A percentile compares a stretch with the other conserved stretches of the same genome.
phyloP scores from a whole-genome alignment of 2,888 invertebrate species.

The Melipona bicolor region DNA sequence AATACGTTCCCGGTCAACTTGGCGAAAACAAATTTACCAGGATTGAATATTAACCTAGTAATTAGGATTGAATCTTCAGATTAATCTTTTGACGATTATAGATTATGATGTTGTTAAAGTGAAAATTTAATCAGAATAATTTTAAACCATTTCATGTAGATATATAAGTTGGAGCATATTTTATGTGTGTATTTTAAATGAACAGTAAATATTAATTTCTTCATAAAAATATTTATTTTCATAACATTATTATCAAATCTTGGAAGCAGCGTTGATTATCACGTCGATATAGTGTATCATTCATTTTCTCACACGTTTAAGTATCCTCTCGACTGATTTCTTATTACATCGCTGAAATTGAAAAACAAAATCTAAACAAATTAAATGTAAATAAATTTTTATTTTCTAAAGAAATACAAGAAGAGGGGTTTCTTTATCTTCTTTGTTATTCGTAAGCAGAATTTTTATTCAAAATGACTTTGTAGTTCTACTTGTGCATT shows the following conservation, averaged over 20 bases:
- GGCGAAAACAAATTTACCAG: neutral
- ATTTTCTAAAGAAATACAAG: neutral
- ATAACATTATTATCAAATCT: slow-evolving; percentile 10
- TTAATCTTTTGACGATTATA: neutral
- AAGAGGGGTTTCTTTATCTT: neutral
- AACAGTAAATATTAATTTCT: neutral
- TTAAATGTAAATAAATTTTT: neutral
- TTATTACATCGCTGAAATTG: neutral
- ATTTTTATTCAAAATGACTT: neutral
- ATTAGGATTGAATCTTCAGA: neutral
- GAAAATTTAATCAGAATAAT: neutral
- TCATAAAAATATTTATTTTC: neutral
- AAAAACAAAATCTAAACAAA: neutral
- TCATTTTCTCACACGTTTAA: slow-evolving; percentile 5
- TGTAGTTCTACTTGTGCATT: neutral
- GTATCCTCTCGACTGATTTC: neutral
- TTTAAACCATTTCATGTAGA: neutral
- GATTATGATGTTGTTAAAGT: neutral
- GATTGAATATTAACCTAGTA: neutral
- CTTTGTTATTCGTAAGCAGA: neutral
- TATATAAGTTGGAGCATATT: neutral
- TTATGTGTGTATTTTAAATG: neutral
- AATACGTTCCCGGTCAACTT: neutral
- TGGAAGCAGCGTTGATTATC: neutral
- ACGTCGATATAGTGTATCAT: slow-evolving; percentile 9